Percentiles rank a stretch among this genome's conserved stretches.
These are phyloP conservation scores for Alcedo quadribrachys DNA, from an alignment of 2,797 vertebrate genomes.

Conservation along the genomic window DNA sequence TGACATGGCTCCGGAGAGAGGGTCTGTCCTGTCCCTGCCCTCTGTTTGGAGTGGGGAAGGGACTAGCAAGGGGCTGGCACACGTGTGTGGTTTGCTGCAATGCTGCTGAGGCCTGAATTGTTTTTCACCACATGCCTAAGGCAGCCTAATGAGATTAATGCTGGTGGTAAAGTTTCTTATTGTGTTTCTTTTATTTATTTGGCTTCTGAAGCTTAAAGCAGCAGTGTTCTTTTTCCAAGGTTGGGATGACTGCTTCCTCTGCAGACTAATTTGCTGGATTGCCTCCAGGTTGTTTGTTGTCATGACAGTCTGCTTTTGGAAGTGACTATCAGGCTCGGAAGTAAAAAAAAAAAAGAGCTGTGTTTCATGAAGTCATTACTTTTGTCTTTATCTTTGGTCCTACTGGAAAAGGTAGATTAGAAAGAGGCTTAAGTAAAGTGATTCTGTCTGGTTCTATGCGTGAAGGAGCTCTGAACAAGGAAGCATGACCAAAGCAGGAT, in stretches of 20 bases:
- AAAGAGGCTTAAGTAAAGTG: neutral
- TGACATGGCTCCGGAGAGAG: fast-evolving
- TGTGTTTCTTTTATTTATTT: neutral
- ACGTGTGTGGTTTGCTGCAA: neutral
- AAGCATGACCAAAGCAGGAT: neutral
- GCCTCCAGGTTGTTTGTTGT: slow-evolving; percentile 67
- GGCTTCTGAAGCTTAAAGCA: slow-evolving; percentile 9
- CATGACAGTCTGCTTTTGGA: slow-evolving; percentile 64
- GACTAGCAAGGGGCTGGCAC: fast-evolving
- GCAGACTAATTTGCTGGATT: slow-evolving; percentile 58
- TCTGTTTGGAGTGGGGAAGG: neutral
- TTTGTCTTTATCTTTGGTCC: slow-evolving; percentile 13
- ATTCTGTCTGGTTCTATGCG: neutral
- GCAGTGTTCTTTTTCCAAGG: neutral
- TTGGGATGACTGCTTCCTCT: slow-evolving; percentile 23
- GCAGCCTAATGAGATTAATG: neutral
- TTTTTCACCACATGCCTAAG: neutral
- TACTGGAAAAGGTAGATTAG: slow-evolving; percentile 21
- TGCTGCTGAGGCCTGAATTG: neutral
- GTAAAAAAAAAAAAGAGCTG: slow-evolving; percentile 20
- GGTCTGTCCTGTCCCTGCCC: neutral
- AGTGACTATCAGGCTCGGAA: slow-evolving; percentile 10
- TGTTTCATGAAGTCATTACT: slow-evolving; percentile 22
- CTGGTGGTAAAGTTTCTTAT: neutral
- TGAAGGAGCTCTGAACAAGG: neutral